Base-by-base conservation (phyloP, 2,888 invertebrate genomes). In the Hofmannophila pseudospretella region DNA sequence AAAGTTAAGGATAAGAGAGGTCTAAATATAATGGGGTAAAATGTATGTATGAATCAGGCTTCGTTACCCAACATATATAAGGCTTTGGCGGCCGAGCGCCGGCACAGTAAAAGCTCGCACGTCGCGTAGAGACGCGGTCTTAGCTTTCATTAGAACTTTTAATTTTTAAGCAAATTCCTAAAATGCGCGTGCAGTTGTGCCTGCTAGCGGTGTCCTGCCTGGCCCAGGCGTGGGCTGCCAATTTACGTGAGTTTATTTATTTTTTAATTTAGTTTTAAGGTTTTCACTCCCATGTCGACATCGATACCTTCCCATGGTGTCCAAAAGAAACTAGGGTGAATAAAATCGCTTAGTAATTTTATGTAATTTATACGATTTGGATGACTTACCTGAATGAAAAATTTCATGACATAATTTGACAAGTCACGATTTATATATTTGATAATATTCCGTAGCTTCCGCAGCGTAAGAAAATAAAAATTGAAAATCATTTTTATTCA, bases 161-260 rank as follows among this genome's bases (percentile, higher is more conserved):
- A 44, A 51, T 42, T 41, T 41, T 41, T 30, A 37, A 32, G 39
- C 22, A 38, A 44, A 43, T 45, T 41, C 36, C 32, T 19, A 67
- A 55, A 45, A 78, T 78, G 77, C 63, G 64, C 60, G 72, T 66
- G 58, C 33, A 43, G 9, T 44, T 68, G 48, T 67, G 64, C 43
- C 25, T 71, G n/a, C 32, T 68, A 23, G 64, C 58, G 22, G 46
- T 60, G 29, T 55, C 55, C 48, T 58, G 51, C 38, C 41, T 58
- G 16, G 57, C 54, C 9, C 49, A 52, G 23, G 57, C 52, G 0
- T 44, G 36, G 13, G 75, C 69, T 16, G 71, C 64, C n/a, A 51
- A 45, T 3, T 42, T 81, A 34, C 81, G 81, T 82, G 44, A 81
- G 81, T 80, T 34, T 28, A 20, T 8, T 19, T 23, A 3, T 20